Evolutionary conservation across 2,888 invertebrate species (phyloP).

Genomic region (Eristalinus sepulchralis): DNA sequence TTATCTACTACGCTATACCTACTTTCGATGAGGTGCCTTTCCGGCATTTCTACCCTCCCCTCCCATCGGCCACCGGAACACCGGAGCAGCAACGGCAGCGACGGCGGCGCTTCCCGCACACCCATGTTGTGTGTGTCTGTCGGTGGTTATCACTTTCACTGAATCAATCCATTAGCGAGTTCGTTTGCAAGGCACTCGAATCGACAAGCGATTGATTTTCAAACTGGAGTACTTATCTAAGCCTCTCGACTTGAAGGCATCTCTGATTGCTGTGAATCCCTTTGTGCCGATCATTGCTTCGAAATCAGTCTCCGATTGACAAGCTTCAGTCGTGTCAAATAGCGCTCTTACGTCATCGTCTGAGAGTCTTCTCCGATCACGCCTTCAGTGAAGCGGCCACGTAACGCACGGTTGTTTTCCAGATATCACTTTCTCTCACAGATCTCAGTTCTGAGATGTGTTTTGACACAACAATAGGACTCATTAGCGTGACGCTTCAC

Average conservation of each 20-base stretch:
- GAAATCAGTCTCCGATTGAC: constrained; percentile 5
- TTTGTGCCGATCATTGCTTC: background rate
- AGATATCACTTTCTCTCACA: constrained; percentile 2
- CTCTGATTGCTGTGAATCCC: background rate
- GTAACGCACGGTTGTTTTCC: background rate
- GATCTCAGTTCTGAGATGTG: background rate
- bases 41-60: constrained; percentile 40
- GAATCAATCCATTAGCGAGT: constrained; percentile 60
- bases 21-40: constrained; percentile 44
- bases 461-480: constrained; percentile 17
- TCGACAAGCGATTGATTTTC: background rate
- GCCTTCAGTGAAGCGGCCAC: background rate
- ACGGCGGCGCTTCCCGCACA: background rate
- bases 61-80: background rate
- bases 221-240: background rate
- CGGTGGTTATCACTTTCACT: constrained; percentile 62
- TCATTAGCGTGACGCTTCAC: constrained; percentile 16
- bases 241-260: background rate
- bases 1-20: constrained; percentile 36
- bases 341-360: background rate
- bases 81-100: background rate
- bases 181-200: constrained; percentile 8
- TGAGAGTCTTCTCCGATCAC: background rate
- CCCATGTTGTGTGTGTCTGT: background rate
- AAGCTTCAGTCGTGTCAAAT: background rate